Conservation (phyloP, 2,888 invertebrate species). For the Eledona agricola region DNA sequence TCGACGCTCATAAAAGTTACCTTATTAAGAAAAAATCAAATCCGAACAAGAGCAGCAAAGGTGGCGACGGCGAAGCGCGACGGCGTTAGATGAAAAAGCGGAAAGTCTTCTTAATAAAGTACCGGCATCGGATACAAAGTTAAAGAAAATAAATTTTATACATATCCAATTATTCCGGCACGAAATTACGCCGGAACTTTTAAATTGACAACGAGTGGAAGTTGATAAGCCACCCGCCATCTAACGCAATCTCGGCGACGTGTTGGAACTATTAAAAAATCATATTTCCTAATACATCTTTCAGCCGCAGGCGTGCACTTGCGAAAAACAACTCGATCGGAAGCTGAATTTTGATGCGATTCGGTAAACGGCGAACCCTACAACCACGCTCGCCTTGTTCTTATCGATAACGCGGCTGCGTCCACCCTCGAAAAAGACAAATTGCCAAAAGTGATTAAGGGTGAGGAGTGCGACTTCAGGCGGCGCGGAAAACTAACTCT, state of each 20-base stretch:
- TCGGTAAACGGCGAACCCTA: slow-evolving; percentile 2
- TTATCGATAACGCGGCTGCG: slow-evolving; percentile 12
- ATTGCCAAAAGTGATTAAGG: slow-evolving; percentile 29
- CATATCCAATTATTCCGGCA: slow-evolving; percentile 44
- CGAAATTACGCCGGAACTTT: slow-evolving; percentile 44
- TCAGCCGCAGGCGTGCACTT: slow-evolving; percentile 33
- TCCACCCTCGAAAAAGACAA: slow-evolving; percentile 8
- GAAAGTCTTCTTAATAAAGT: slow-evolving; percentile 37
- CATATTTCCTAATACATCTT: slow-evolving; percentile 46
- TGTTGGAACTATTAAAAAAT: slow-evolving; percentile 50
- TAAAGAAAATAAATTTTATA: slow-evolving; percentile 43
- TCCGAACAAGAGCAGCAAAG: slow-evolving; percentile 25
- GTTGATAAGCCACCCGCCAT: slow-evolving; percentile 15
- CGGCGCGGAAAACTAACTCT: too few relatives aligned
- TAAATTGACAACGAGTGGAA: slow-evolving; percentile 41
- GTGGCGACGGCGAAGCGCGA: not conserved
- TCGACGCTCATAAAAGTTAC: slow-evolving; percentile 37
- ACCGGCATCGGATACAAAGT: slow-evolving; percentile 35
- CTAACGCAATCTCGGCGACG: slow-evolving; percentile 46
- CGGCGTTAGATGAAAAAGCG: not conserved
- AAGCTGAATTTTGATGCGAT: slow-evolving; percentile 40
- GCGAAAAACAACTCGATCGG: slow-evolving; percentile 34
- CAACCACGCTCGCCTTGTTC: slow-evolving; percentile 14
- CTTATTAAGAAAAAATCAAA: slow-evolving; percentile 40
- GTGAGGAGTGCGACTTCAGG: too few relatives aligned